A percentile compares a stretch with the other conserved stretches of the same genome.
These are phyloP conservation scores for Dicrurus megarhynchus DNA, from an alignment of 2,113 vertebrate genomes.

Conservation along the genomic window DNA sequence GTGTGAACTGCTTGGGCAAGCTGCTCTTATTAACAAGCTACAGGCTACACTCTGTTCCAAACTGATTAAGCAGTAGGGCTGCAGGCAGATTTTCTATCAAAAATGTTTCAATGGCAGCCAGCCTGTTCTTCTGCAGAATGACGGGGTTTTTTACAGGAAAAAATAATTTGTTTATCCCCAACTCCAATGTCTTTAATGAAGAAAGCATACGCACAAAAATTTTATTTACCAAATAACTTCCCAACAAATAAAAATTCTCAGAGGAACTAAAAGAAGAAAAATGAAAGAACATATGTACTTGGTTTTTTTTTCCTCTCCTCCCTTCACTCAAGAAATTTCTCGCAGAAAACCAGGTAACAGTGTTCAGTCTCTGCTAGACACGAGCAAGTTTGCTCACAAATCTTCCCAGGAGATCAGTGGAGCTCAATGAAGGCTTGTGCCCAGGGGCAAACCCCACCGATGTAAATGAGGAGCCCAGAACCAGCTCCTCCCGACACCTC, in stretches of 20 bases:
- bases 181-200: background rate
- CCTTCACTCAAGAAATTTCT: background rate
- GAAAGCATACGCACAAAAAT: background rate
- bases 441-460: background rate
- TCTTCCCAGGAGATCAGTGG: conserved; percentile 30
- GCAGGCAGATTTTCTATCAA: conserved; percentile 48
- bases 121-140: background rate
- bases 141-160: background rate
- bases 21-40: conserved; percentile 56
- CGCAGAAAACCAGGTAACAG: background rate
- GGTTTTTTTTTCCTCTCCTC: background rate
- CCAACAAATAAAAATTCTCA: background rate
- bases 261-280: background rate
- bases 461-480: conserved; percentile 15
- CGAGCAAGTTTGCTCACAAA: background rate
- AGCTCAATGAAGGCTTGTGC: background rate
- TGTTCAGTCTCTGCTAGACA: background rate
- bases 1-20: background rate
- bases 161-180: background rate
- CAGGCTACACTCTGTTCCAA: conserved; percentile 24
- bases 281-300: background rate
- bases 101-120: conserved; percentile 15
- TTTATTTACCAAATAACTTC: background rate
- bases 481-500: background rate
- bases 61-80: conserved; percentile 41